These are phyloP conservation scores for Koerneria pararmatus DNA, from an alignment of 2,888 invertebrate species.

Conservation along the genomic window DNA sequence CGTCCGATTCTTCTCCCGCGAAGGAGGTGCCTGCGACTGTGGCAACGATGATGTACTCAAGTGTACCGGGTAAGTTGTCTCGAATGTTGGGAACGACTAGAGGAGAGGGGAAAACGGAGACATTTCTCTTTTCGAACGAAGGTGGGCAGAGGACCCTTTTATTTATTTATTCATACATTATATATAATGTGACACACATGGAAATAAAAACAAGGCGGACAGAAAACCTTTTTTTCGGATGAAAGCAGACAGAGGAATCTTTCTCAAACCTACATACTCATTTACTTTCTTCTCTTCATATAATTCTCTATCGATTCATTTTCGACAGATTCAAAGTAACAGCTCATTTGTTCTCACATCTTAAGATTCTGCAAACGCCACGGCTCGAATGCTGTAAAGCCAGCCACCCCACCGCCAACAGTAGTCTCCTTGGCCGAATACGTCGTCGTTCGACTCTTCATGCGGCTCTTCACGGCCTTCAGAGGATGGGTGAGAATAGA, in stretches of 20 bases:
- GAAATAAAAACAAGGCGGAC: too few species aligned
- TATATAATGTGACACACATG: too few species aligned
- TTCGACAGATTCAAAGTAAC: too few species aligned
- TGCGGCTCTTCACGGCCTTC: slow-evolving; percentile 33
- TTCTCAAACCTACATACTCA: too few species aligned
- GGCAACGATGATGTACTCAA: slow-evolving; percentile 48
- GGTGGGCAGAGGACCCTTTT: neutral
- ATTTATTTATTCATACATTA: neutral
- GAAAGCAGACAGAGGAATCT: too few species aligned
- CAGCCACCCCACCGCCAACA: slow-evolving; percentile 23
- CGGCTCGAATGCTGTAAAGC: slow-evolving; percentile 25
- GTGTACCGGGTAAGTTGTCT: slow-evolving; percentile 29
- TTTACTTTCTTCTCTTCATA: too few species aligned
- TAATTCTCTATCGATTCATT: too few species aligned
- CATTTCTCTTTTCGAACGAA: neutral
- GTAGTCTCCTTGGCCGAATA: slow-evolving; percentile 26
- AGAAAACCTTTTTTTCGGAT: too few species aligned
- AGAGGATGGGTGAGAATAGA: slow-evolving; percentile 28
- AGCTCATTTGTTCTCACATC: too few species aligned
- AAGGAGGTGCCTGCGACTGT: slow-evolving; percentile 55
- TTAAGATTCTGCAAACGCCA: slow-evolving; percentile 36
- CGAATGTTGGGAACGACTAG: neutral
- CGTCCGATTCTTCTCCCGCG: slow-evolving; percentile 49
- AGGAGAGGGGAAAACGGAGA: neutral
- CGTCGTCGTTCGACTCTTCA: slow-evolving; percentile 26